phyloP scores from a whole-genome alignment of 2,797 vertebrate species.

The Phataginus tricuspis region DNA sequence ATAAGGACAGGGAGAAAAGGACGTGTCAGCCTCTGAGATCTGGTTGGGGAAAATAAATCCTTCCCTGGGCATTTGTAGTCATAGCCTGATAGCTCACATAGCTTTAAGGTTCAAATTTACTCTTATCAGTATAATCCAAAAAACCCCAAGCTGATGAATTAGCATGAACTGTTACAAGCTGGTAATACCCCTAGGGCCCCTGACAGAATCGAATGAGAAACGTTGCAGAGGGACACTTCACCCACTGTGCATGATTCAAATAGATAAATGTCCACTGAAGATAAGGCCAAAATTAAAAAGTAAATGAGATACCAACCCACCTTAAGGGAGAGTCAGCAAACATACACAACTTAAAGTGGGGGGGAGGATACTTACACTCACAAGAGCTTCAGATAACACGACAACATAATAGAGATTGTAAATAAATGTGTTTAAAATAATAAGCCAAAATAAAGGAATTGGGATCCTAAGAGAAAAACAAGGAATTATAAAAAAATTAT shows the following conservation, averaged over 20 bases:
- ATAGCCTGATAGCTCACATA: background rate
- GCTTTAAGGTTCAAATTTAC: background rate
- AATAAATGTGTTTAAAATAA: conserved; percentile 43
- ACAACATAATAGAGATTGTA: background rate
- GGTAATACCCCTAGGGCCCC: background rate
- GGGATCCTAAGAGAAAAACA: background rate
- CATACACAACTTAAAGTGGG: background rate
- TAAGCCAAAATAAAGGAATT: background rate
- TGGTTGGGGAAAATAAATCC: background rate
- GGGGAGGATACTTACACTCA: background rate
- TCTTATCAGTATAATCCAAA: background rate
- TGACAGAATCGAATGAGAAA: background rate
- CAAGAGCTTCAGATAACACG: background rate
- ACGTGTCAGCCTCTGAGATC: background rate
- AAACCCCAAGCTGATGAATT: background rate
- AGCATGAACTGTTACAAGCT: background rate
- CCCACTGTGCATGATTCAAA: background rate
- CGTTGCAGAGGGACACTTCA: background rate
- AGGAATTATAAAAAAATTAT: background rate
- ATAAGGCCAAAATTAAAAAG: background rate
- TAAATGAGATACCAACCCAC: background rate
- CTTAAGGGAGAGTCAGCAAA: background rate
- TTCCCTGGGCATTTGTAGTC: background rate
- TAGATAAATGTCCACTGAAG: background rate
- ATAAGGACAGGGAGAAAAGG: background rate